These are phyloP conservation scores for Oscheius onirici DNA, from an alignment of 2,888 invertebrate species.

Conservation along the genomic window DNA sequence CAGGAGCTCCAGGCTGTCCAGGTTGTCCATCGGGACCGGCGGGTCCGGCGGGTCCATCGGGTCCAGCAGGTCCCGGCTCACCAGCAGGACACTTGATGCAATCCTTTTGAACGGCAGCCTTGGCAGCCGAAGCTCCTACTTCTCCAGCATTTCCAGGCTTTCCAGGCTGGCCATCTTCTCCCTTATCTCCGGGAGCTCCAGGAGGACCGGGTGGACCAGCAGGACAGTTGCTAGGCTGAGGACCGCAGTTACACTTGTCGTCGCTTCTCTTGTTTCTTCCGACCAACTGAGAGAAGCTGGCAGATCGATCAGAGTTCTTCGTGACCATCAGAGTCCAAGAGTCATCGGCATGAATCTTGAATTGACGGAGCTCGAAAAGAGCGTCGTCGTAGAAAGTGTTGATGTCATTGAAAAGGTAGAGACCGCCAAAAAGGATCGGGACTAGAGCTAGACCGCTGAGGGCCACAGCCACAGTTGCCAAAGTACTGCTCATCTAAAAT, in stretches of 20 bases:
- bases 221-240: slow-evolving; percentile 48
- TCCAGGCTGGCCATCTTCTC: slow-evolving; percentile 30
- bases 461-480: slow-evolving; percentile 16
- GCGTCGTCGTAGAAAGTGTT: slow-evolving; percentile 57
- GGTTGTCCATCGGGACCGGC: slow-evolving; percentile 56
- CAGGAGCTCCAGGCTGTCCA: slow-evolving; percentile 47
- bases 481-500: slow-evolving; percentile 23
- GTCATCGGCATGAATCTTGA: slow-evolving; percentile 35
- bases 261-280: slow-evolving; percentile 16
- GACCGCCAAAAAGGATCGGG: slow-evolving; percentile 25
- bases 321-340: slow-evolving; percentile 15
- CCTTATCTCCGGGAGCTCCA: slow-evolving; percentile 39
- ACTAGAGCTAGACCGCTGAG: slow-evolving; percentile 25
- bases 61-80: slow-evolving; percentile 50
- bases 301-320: neutral
- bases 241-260: slow-evolving; percentile 45
- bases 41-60: slow-evolving; percentile 52
- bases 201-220: slow-evolving; percentile 54
- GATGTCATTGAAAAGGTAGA: slow-evolving; percentile 56
- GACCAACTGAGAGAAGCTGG: slow-evolving; percentile 12
- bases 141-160: slow-evolving; percentile 19
- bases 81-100: slow-evolving; percentile 20
- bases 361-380: slow-evolving; percentile 56
- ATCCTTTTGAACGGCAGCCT: neutral
- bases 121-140: slow-evolving; percentile 6